Evolutionary conservation across 1,140 invertebrate species (phyloP).

Genomic region (Drosophila nebulosa): DNA sequence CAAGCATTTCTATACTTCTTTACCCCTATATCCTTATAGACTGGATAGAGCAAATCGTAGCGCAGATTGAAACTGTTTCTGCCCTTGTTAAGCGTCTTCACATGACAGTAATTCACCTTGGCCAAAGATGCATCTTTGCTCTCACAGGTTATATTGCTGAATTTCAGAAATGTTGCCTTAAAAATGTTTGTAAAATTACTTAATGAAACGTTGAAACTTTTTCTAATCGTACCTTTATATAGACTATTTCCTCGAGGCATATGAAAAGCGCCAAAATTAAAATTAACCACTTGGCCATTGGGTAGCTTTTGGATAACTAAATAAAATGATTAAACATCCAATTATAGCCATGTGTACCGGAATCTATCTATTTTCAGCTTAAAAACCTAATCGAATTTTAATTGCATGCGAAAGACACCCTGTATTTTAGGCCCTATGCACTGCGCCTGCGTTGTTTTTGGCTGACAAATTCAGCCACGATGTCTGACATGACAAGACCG

Average conservation of each 20-base stretch:
- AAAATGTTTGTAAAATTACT: background rate
- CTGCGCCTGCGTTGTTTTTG: background rate
- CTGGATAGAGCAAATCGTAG: conserved; percentile 5
- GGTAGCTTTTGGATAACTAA: background rate
- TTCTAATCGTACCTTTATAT: conserved; percentile 7
- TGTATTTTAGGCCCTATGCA: background rate
- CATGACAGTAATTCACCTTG: conserved; percentile 22
- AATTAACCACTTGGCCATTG: background rate
- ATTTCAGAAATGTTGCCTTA: conserved; percentile 13
- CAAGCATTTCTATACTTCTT: background rate
- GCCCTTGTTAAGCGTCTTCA: background rate
- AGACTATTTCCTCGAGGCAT: background rate
- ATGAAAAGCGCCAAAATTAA: background rate
- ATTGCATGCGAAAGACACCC: background rate
- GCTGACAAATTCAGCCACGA: background rate
- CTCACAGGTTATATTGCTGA: conserved; percentile 39
- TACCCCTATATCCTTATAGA: conserved; percentile 24
- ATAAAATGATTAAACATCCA: background rate
- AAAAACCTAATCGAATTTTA: background rate
- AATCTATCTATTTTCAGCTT: background rate
- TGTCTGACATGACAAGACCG: background rate
- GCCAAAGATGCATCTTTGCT: conserved; percentile 1
- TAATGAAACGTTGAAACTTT: too few species aligned
- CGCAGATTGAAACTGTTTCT: conserved; percentile 17
- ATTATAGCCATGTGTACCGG: background rate